A percentile compares a stretch with the other conserved stretches of the same genome.
Conservation (phyloP, 2,113 vertebrate species). For the Pavo muticus region DNA sequence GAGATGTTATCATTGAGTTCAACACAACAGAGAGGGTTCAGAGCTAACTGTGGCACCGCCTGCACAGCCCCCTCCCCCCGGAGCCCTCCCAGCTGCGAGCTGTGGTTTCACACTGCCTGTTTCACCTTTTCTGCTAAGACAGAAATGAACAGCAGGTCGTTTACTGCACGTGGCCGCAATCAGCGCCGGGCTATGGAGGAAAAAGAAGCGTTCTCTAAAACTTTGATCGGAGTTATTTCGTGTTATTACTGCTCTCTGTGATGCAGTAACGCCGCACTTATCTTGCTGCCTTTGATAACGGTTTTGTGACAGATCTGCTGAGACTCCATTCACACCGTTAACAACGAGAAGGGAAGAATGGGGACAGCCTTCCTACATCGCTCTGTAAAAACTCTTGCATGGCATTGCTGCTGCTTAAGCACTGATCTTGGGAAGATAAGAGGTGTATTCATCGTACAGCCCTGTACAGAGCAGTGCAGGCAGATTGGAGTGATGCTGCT, state of each 20-base stretch:
- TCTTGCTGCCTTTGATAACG: constrained; percentile 50
- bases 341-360: constrained; percentile 23
- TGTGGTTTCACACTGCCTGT: too few species aligned
- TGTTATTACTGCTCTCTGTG: constrained; percentile 45
- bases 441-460: not conserved
- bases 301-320: constrained; percentile 26
- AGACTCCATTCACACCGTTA: constrained; percentile 20
- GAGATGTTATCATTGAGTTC: not conserved
- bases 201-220: constrained; percentile 45
- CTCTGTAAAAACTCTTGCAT: not conserved
- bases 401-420: constrained; percentile 7
- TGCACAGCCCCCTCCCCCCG: too few species aligned
- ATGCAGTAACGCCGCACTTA: constrained; percentile 51
- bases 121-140: too few species aligned
- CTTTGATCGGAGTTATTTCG: constrained; percentile 49
- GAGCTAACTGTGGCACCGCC: too few species aligned
- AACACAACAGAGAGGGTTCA: too few species aligned
- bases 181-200: not conserved
- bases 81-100: too few species aligned
- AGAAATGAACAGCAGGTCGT: too few species aligned
- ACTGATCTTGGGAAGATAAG: constrained; percentile 17
- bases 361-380: constrained; percentile 12
- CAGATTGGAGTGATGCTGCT: not conserved
- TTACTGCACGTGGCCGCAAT: not conserved
- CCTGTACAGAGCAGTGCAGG: not conserved